A percentile compares a stretch with the other conserved stretches of the same genome.
These are phyloP conservation scores for Catocala sponsa DNA, from an alignment of 2,888 invertebrate genomes.

Conservation along the genomic window DNA sequence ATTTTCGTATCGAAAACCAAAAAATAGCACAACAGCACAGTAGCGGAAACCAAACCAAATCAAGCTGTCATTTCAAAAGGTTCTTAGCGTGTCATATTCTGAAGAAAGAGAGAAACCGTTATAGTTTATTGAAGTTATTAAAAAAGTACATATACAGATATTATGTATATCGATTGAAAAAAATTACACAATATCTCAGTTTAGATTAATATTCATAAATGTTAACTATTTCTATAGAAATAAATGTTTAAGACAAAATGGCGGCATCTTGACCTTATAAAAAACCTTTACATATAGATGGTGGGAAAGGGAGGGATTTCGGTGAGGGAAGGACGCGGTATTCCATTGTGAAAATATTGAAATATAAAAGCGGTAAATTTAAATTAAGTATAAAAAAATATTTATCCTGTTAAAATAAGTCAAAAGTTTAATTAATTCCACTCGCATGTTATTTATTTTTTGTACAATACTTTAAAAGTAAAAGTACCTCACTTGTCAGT, in stretches of 20 bases:
- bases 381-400: conserved; percentile 31
- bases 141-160: conserved; percentile 1
- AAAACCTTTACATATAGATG: conserved; percentile 74
- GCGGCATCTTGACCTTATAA: conserved; percentile 55
- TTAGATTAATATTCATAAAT: background rate
- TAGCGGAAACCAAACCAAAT: conserved; percentile 88
- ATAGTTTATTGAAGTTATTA: conserved; percentile 13
- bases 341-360: conserved; percentile 64
- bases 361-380: conserved; percentile 66
- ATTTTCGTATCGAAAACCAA: conserved; percentile 80
- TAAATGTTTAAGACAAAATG: conserved; percentile 39
- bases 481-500: background rate
- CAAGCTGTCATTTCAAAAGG: conserved; percentile 86
- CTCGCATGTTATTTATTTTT: too few relatives aligned
- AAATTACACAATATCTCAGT: background rate
- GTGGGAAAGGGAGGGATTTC: conserved; percentile 74
- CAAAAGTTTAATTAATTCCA: too few relatives aligned
- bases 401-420: too few relatives aligned
- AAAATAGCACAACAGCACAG: conserved; percentile 87
- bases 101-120: conserved; percentile 34
- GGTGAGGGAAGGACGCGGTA: conserved; percentile 81
- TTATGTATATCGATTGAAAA: conserved; percentile 1
- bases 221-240: conserved; percentile 3
- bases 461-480: too few relatives aligned
- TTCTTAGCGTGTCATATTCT: conserved; percentile 72